A percentile compares a stretch with the other conserved stretches of the same genome.
phyloP scores from a whole-genome alignment of 2,888 invertebrate species.

The Latrodectus elegans region DNA sequence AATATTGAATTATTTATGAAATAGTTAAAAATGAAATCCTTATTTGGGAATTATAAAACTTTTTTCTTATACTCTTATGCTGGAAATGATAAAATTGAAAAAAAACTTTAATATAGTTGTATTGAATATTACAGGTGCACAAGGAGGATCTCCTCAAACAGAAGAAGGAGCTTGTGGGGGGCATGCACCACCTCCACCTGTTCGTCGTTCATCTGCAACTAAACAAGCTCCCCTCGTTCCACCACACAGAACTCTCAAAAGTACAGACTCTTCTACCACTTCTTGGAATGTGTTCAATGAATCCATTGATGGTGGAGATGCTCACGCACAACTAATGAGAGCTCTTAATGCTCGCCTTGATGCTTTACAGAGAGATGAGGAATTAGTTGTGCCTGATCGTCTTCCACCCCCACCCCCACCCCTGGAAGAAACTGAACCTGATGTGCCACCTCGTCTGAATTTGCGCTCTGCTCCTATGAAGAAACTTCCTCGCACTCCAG shows the following conservation, averaged over 20 bases:
- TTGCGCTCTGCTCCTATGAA: conserved; percentile 47
- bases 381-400: conserved; percentile 20
- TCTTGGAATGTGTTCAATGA: conserved; percentile 66
- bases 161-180: conserved; percentile 51
- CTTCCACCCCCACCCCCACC: conserved; percentile 47
- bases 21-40: too few species aligned
- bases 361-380: conserved; percentile 45
- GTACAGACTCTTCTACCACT: conserved; percentile 22
- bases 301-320: conserved; percentile 34
- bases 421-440: conserved; percentile 10
- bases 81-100: too few species aligned
- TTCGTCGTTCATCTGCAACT: conserved; percentile 58
- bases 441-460: conserved; percentile 22
- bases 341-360: conserved; percentile 63
- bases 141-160: background rate
- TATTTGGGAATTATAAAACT: too few species aligned
- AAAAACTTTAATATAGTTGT: too few species aligned
- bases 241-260: conserved; percentile 44
- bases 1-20: too few species aligned
- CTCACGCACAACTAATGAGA: conserved; percentile 64
- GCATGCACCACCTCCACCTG: conserved; percentile 64
- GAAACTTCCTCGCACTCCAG: conserved; percentile 59
- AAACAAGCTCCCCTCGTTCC: conserved; percentile 59
- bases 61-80: too few species aligned
- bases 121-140: background rate